Evolutionary conservation across 2,888 invertebrate species (phyloP).

Genomic region (Drosophila setosimentum): DNA sequence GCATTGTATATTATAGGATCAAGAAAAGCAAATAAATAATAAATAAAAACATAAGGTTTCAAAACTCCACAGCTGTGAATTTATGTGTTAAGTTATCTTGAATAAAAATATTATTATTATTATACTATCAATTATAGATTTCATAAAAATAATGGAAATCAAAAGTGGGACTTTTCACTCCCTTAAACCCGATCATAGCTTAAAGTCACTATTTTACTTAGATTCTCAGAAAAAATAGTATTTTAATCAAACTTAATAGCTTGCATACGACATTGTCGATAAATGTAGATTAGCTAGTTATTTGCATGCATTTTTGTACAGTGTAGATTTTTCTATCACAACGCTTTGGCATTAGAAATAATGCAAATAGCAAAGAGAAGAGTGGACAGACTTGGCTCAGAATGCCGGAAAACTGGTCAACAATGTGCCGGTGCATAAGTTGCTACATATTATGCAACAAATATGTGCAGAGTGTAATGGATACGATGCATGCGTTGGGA

Average conservation of each 20-base stretch:
- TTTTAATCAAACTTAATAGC: background rate
- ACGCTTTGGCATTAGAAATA: slow-evolving; percentile 70
- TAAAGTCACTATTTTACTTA: background rate
- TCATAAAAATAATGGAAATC: background rate
- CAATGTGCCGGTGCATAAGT: slow-evolving; percentile 72
- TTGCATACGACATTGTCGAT: background rate
- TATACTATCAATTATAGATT: background rate
- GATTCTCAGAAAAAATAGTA: background rate
- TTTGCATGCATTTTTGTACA: rapidly evolving
- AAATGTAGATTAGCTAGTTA: background rate
- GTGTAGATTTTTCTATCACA: slow-evolving; percentile 66
- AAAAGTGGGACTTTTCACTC: background rate
- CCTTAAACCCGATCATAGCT: background rate
- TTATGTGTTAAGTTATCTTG: background rate
- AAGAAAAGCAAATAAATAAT: background rate
- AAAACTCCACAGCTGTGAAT: background rate
- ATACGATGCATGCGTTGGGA: slow-evolving; percentile 12
- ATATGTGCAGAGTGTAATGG: slow-evolving; percentile 58
- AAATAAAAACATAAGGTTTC: background rate
- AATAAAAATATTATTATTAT: background rate
- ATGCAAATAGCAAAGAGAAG: slow-evolving; percentile 42
- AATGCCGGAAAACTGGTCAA: slow-evolving; percentile 67
- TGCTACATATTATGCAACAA: slow-evolving; percentile 73
- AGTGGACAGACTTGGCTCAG: slow-evolving; percentile 7
- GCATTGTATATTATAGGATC: background rate